A percentile compares a stretch with the other conserved stretches of the same genome.
These are phyloP conservation scores for Leuctra nigra DNA, from an alignment of 2,888 invertebrate genomes.

Conservation along the genomic window DNA sequence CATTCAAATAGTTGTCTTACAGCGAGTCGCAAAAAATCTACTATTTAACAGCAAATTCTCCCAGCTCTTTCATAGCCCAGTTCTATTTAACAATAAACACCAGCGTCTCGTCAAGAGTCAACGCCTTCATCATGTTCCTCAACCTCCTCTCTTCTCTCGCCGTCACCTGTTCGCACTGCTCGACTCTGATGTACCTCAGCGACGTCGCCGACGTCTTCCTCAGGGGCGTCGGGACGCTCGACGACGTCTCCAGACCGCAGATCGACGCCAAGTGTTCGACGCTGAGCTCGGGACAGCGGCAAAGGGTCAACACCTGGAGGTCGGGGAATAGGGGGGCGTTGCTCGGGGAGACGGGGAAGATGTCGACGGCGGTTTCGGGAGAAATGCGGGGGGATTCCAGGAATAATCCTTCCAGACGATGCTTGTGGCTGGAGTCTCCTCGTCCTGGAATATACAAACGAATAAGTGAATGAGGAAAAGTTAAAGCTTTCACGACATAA, in stretches of 20 bases:
- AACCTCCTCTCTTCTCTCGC: constrained; percentile 19
- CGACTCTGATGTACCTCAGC: constrained; percentile 30
- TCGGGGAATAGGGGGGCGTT: constrained; percentile 23
- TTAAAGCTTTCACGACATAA: too few species aligned
- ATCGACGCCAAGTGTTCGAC: constrained; percentile 27
- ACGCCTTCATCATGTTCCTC: constrained; percentile 6
- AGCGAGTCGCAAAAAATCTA: too few species aligned
- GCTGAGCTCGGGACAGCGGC: constrained; percentile 32
- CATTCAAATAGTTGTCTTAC: too few species aligned
- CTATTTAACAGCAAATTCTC: too few species aligned
- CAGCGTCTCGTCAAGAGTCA: background rate
- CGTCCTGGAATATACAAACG: constrained; percentile 3
- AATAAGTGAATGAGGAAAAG: too few species aligned
- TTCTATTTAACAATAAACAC: background rate
- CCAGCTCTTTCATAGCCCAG: too few species aligned
- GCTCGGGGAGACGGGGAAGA: constrained; percentile 23
- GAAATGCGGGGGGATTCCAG: constrained; percentile 34
- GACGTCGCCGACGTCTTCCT: constrained; percentile 2
- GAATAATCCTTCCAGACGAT: constrained; percentile 33
- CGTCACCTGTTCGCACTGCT: constrained; percentile 29
- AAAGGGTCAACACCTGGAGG: constrained; percentile 30
- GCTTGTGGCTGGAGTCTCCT: constrained; percentile 21
- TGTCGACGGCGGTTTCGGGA: constrained; percentile 22
- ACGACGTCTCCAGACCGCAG: constrained; percentile 20
- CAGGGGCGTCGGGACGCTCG: background rate